Base-by-base conservation (phyloP, 2,888 invertebrate species). In the Ferrisia virgata region DNA sequence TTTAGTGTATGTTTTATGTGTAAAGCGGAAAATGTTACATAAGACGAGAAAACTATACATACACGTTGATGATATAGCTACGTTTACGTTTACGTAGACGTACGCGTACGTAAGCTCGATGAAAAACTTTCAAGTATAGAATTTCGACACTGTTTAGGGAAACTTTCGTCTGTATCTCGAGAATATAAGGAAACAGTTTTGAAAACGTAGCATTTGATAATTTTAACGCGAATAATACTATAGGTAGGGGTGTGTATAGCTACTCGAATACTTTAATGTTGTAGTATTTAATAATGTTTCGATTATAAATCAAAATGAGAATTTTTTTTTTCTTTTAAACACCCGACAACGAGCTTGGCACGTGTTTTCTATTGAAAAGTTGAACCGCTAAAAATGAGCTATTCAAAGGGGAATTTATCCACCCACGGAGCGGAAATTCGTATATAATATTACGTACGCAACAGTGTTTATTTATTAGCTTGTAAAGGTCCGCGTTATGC, bases 381-480 rank as follows among this genome's bases (percentile, higher is more conserved):
- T 64, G 18, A 64, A 64, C 64, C 28, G 28, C 64, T 6, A 64
- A 64, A 64, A 64, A 64, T 64, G 64, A 64, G 28, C 28, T 64
- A 64, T 64, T 64, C 64, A 64, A 64, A 64, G 15, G 64, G 64
- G 64, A 64, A 64, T 64, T 64, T 64, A 64, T 15, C 25, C 18
- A 43, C 13, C 13, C 43, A 2, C 40, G 13, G 40, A 11, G 53
- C 53, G 53, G n/a, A 53, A 53, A 53, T 53, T 18, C 53, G 53
- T 53, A 53, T 8, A 18, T 2, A 18, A 13, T 13, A 64, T 43
- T 8, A 43, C 43, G 43, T 64, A 64, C 64, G 64, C 64, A 64
- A 64, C 64, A 64, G 64, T 64, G 64, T 64, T 64, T 64, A 64
- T 64, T 64, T 64, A 64, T 64, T 64, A 28, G 64, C 64, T 64